Evolutionary conservation across 2,888 invertebrate species (phyloP).

Genomic region (Tyria jacobaeae): DNA sequence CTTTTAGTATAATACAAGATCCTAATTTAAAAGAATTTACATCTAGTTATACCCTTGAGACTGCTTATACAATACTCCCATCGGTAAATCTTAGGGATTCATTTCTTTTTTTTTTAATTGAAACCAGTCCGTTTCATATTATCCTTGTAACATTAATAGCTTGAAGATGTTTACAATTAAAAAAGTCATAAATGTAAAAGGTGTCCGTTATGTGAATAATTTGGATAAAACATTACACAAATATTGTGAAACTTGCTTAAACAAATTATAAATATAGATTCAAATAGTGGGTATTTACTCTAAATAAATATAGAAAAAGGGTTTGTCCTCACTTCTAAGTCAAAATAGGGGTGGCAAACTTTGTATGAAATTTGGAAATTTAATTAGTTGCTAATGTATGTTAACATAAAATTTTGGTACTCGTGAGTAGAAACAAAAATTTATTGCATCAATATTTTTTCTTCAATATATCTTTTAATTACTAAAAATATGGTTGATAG

Average conservation of each 20-base stretch:
- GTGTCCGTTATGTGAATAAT: too few relatives aligned
- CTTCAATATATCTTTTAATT: too few relatives aligned
- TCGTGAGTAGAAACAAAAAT: too few relatives aligned
- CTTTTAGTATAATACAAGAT: too few relatives aligned
- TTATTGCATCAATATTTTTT: too few relatives aligned
- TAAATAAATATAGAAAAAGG: conserved; percentile 1
- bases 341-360: too few relatives aligned
- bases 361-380: too few relatives aligned
- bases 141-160: conserved; percentile 49
- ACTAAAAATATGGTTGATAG: too few relatives aligned
- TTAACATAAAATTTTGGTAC: too few relatives aligned
- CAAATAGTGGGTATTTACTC: conserved; percentile 14
- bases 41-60: neutral
- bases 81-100: conserved; percentile 15
- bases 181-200: conserved; percentile 52
- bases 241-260: conserved; percentile 20
- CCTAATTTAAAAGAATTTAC: neutral
- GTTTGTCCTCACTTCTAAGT: too few relatives aligned
- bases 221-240: conserved; percentile 16
- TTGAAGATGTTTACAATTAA: conserved; percentile 49
- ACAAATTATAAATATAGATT: conserved; percentile 43
- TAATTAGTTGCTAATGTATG: too few relatives aligned
- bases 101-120: conserved; percentile 48
- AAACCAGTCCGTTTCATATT: conserved; percentile 27
- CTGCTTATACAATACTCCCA: conserved; percentile 12